Conservation (phyloP, 1,140 invertebrate species). For the Trichonephila clavata region DNA sequence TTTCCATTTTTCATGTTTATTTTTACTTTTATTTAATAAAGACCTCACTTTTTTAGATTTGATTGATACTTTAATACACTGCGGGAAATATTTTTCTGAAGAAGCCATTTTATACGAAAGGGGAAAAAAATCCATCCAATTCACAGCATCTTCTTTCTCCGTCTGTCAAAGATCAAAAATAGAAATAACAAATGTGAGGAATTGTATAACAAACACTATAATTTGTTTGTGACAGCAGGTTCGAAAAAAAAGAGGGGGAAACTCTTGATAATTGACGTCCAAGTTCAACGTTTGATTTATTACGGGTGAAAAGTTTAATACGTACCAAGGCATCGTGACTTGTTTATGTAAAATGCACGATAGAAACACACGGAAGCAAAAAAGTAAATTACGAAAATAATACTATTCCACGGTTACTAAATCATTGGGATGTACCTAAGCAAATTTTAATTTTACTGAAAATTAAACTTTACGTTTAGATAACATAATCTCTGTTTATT, state of each 20-base stretch:
- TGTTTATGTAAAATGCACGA: not conserved
- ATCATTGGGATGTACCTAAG: not conserved
- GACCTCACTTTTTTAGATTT: not conserved
- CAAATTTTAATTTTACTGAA: no score
- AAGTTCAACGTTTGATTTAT: constrained; percentile 4
- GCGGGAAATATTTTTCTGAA: not conserved
- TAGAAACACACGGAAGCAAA: not conserved
- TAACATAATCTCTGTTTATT: no score
- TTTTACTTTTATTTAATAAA: not conserved
- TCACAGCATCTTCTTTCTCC: not conserved
- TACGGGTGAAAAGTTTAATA: not conserved
- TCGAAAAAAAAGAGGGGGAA: not conserved
- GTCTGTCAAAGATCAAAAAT: not conserved
- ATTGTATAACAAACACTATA: not conserved
- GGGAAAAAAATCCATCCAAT: not conserved
- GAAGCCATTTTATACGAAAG: not conserved
- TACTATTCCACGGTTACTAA: not conserved
- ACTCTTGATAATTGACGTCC: not conserved
- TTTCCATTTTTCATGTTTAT: no score
- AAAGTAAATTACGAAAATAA: not conserved
- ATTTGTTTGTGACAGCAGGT: not conserved
- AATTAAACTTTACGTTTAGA: no score
- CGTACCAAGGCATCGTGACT: not conserved
- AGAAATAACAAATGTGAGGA: not conserved
- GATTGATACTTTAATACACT: not conserved